phyloP scores from a whole-genome alignment of 2,797 vertebrate genomes.

The Chaunax sp. region DNA sequence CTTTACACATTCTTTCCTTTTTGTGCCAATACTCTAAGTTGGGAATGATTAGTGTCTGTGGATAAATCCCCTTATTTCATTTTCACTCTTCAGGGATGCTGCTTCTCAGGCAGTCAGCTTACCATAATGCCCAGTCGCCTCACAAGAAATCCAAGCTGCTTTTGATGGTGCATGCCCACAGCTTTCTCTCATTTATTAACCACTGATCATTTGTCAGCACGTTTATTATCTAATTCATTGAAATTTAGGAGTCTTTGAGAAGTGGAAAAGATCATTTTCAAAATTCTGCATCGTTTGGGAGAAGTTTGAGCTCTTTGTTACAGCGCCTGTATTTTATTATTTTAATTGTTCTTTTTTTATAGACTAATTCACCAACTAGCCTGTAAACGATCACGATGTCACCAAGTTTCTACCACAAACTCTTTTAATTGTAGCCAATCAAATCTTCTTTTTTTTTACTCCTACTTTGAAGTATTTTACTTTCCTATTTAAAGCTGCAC shows the following conservation, averaged over 20 bases:
- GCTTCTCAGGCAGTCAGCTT: slow-evolving; percentile 62
- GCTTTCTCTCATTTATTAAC: slow-evolving; percentile 47
- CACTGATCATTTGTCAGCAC: slow-evolving; percentile 49
- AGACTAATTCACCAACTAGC: too few species aligned
- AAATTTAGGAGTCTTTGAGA: slow-evolving; percentile 32
- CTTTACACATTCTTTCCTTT: slow-evolving; percentile 80
- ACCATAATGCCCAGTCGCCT: slow-evolving; percentile 56
- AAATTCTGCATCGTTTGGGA: too few species aligned
- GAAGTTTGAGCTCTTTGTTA: too few species aligned
- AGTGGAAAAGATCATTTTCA: slow-evolving; percentile 3
- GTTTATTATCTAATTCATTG: slow-evolving; percentile 52
- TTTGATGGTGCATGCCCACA: slow-evolving; percentile 45
- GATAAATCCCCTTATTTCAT: slow-evolving; percentile 78
- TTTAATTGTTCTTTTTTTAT: too few species aligned
- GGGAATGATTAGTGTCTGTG: slow-evolving; percentile 80
- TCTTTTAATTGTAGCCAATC: too few species aligned
- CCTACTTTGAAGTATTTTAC: too few species aligned
- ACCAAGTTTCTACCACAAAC: too few species aligned
- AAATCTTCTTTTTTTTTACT: too few species aligned
- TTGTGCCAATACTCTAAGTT: slow-evolving; percentile 75
- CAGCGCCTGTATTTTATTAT: too few species aligned
- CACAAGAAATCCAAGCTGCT: slow-evolving; percentile 53
- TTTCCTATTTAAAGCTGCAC: too few species aligned
- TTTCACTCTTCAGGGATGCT: slow-evolving; percentile 65
- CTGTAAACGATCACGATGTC: too few species aligned